phyloP scores from a whole-genome alignment of 64 coral and sea anemone genomes.

The Anthopleura sola region DNA sequence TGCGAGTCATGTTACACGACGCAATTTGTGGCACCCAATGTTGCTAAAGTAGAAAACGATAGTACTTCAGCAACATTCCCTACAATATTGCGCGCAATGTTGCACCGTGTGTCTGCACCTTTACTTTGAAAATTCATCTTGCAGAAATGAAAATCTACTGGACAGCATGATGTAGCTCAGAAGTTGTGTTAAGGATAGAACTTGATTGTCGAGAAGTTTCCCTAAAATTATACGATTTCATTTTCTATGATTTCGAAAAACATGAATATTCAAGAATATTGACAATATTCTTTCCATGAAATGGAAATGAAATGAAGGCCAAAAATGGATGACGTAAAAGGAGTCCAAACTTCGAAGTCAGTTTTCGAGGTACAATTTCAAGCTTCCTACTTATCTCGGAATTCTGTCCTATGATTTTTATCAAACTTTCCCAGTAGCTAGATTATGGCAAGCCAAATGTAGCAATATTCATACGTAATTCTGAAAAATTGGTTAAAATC shows the following conservation, averaged over 20 bases:
- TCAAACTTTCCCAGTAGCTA: neutral
- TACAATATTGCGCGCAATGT: no score
- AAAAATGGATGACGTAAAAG: neutral
- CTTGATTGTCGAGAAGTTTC: neutral
- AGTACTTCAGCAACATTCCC: no score
- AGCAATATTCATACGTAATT: no score
- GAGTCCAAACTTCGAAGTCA: neutral
- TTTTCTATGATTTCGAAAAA: no score
- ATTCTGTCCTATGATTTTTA: neutral
- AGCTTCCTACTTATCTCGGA: neutral
- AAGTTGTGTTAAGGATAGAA: neutral
- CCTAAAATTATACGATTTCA: neutral
- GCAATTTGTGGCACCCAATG: no score
- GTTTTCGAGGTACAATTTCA: neutral
- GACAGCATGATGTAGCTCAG: neutral
- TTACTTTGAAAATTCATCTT: neutral
- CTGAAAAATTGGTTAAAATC: no score
- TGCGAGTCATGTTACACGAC: no score
- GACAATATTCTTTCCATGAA: neutral
- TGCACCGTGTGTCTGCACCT: no score
- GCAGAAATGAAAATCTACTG: neutral
- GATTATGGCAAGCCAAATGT: no score
- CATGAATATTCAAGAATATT: neutral
- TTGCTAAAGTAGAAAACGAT: no score
- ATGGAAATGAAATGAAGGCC: neutral